Conservation (phyloP, 2,797 vertebrate genomes). For the Poecilia wingei region DNA sequence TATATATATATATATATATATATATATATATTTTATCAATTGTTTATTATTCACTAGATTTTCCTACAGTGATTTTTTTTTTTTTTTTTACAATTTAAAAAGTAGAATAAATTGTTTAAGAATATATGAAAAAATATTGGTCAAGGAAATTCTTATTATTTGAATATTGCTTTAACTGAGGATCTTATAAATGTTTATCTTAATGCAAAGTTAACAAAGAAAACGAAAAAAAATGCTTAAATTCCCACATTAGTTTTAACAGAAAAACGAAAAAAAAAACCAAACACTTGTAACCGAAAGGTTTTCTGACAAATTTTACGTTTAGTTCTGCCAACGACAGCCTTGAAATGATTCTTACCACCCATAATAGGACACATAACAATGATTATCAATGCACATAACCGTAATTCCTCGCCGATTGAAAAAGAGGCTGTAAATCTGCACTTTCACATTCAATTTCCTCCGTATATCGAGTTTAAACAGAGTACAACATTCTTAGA, state of each 20-base stretch:
- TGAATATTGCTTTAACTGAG: background rate
- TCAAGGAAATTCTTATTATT: background rate
- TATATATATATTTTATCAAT: background rate
- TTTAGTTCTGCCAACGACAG: background rate
- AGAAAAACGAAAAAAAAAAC: background rate
- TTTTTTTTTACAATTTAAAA: background rate
- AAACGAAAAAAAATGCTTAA: background rate
- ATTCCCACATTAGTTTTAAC: background rate
- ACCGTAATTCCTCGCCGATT: background rate
- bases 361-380: background rate
- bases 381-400: background rate
- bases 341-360: background rate
- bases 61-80: background rate
- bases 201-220: background rate
- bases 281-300: background rate
- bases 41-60: background rate
- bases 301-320: background rate
- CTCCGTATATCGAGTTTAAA: slow-evolving; percentile 17
- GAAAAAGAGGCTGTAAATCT: slow-evolving; percentile 16
- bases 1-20: too few species aligned
- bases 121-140: background rate
- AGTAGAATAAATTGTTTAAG: background rate
- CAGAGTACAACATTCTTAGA: slow-evolving; percentile 15
- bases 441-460: slow-evolving; percentile 46
- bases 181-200: background rate